Conservation (phyloP, 2,888 invertebrate genomes). For the Pharmacophagus antenor region DNA sequence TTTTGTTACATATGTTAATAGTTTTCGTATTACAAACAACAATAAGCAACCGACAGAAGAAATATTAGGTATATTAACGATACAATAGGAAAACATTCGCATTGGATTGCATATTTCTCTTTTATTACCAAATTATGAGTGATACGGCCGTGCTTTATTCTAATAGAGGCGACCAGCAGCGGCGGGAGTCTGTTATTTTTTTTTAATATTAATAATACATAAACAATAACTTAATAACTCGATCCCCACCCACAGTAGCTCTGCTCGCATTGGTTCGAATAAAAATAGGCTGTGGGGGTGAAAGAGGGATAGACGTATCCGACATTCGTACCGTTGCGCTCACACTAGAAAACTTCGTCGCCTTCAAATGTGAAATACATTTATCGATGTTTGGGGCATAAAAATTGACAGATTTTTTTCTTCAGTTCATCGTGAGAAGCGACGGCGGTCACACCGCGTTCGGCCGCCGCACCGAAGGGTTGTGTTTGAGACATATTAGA, state of each 20-base stretch:
- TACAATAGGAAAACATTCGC: slow-evolving; percentile 62
- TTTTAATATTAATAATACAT: slow-evolving; percentile 77
- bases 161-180: slow-evolving; percentile 51
- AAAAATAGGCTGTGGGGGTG: slow-evolving; percentile 76
- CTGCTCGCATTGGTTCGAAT: slow-evolving; percentile 68
- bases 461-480: slow-evolving; percentile 53
- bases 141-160: slow-evolving; percentile 56
- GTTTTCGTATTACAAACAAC: slow-evolving; percentile 21
- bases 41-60: slow-evolving; percentile 50
- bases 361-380: slow-evolving; percentile 75
- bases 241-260: slow-evolving; percentile 71
- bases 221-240: slow-evolving; percentile 79
- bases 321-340: slow-evolving; percentile 44
- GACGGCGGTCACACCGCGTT: slow-evolving; percentile 49
- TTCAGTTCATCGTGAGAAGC: slow-evolving; percentile 74
- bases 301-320: slow-evolving; percentile 58
- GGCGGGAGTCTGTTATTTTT: slow-evolving; percentile 58
- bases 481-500: slow-evolving; percentile 60
- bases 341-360: slow-evolving; percentile 68
- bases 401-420: slow-evolving; percentile 80
- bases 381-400: slow-evolving; percentile 79
- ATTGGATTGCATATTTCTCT: slow-evolving; percentile 59
- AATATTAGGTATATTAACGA: slow-evolving; percentile 52
- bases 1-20: slow-evolving; percentile 21
- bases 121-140: slow-evolving; percentile 63